Conservation (phyloP, 2,888 invertebrate genomes). For the Saturnia pavonia region DNA sequence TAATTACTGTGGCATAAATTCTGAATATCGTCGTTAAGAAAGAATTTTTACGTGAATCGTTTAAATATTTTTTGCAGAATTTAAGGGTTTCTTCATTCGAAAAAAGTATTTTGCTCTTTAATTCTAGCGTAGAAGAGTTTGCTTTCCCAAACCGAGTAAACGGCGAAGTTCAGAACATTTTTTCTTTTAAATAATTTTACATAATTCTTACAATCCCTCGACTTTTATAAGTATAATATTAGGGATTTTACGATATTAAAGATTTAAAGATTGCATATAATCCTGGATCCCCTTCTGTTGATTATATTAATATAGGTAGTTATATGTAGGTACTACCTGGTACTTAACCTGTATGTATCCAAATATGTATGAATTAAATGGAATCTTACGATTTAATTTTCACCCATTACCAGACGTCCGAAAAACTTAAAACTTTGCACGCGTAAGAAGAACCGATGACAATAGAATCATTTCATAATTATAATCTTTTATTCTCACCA, state of each 20-base stretch:
- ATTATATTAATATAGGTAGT: too few species aligned
- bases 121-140: background rate
- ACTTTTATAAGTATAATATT: constrained; percentile 2
- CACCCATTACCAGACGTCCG: too few species aligned
- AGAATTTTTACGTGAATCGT: constrained; percentile 7
- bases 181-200: background rate
- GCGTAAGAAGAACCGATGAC: too few species aligned
- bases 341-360: too few species aligned
- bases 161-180: background rate
- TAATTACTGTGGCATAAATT: constrained; percentile 61
- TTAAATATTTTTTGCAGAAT: constrained; percentile 13
- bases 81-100: background rate
- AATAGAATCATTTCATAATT: too few species aligned
- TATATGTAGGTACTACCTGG: too few species aligned
- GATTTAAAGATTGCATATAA: too few species aligned
- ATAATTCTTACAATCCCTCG: constrained; percentile 9
- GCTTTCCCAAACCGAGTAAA: background rate
- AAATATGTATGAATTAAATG: too few species aligned
- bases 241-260: background rate
- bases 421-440: too few species aligned
- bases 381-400: too few species aligned
- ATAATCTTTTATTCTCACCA: too few species aligned
- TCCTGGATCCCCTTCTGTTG: too few species aligned
- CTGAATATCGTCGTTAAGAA: constrained; percentile 54
- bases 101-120: constrained; percentile 1